Conservation (phyloP, 2,113 vertebrate species). For the Tachysurus vachellii region DNA sequence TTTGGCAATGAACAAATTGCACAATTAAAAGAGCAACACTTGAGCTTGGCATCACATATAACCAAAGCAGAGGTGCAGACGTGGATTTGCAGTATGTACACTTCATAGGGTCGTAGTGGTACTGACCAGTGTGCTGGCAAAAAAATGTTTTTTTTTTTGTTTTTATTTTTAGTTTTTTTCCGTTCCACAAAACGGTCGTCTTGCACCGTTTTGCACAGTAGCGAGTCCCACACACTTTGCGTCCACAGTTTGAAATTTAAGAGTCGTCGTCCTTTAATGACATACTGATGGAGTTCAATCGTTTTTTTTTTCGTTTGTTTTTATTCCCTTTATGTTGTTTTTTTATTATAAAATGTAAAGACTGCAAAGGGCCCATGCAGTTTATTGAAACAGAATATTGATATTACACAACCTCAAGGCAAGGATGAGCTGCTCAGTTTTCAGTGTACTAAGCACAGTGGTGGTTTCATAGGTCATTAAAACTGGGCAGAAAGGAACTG, state of each 20-base stretch:
- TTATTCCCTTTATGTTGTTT: constrained; percentile 43
- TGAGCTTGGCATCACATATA: constrained; percentile 60
- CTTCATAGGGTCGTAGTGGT: constrained; percentile 53
- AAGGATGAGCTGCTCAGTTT: constrained; percentile 56
- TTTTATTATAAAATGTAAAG: constrained; percentile 63
- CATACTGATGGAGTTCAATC: not conserved
- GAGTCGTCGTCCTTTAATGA: constrained; percentile 11
- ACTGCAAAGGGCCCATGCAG: constrained; percentile 68
- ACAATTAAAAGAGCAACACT: constrained; percentile 55
- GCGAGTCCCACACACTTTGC: constrained; percentile 4
- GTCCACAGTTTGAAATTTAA: constrained; percentile 39
- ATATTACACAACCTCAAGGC: constrained; percentile 54
- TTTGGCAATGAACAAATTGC: constrained; percentile 60
- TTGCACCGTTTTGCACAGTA: constrained; percentile 7
- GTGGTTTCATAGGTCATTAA: constrained; percentile 57
- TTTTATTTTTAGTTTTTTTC: not conserved
- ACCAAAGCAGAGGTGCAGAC: constrained; percentile 52
- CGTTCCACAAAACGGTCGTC: constrained; percentile 7
- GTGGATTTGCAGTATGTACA: constrained; percentile 59
- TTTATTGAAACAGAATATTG: constrained; percentile 51
- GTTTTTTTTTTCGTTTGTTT: constrained; percentile 40
- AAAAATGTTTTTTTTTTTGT: constrained; percentile 19
- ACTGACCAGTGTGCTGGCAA: constrained; percentile 34
- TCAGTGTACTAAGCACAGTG: constrained; percentile 62
- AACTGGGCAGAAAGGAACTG: constrained; percentile 18